These are phyloP conservation scores for Ennomos erosarius DNA, from an alignment of 2,888 invertebrate genomes.

Conservation along the genomic window DNA sequence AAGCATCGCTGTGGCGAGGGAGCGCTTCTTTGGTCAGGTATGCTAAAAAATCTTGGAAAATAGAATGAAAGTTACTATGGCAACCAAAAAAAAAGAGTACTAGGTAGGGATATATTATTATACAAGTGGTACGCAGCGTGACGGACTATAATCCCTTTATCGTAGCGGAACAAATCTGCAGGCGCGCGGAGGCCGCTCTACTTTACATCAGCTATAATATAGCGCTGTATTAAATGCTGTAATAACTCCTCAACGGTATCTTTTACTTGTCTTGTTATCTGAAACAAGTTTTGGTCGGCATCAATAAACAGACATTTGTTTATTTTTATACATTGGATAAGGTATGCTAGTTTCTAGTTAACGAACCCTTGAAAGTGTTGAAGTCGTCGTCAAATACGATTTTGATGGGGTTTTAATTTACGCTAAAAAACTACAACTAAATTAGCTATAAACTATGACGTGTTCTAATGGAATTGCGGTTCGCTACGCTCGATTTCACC, in stretches of 20 bases:
- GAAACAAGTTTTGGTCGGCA: slow-evolving; percentile 28
- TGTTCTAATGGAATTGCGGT: slow-evolving; percentile 7
- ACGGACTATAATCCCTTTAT: slow-evolving; percentile 76
- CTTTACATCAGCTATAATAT: slow-evolving; percentile 62
- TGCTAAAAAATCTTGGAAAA: slow-evolving; percentile 29
- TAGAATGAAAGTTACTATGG: slow-evolving; percentile 46
- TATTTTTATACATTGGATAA: slow-evolving; percentile 35
- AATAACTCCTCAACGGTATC: slow-evolving; percentile 62
- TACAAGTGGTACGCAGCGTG: slow-evolving; percentile 54
- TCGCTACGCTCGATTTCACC: slow-evolving; percentile 30
- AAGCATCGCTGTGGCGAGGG: slow-evolving; percentile 75
- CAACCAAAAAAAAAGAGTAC: slow-evolving; percentile 54
- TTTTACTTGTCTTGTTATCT: slow-evolving; percentile 54
- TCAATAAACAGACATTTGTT: slow-evolving; percentile 62
- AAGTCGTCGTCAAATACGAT: no score
- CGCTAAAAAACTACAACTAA: no score
- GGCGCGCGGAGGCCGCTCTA: slow-evolving; percentile 62
- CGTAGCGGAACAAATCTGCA: slow-evolving; percentile 70
- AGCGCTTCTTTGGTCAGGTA: slow-evolving; percentile 81
- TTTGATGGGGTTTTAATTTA: no score
- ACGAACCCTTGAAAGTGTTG: slow-evolving; percentile 8
- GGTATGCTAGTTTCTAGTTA: slow-evolving; percentile 1
- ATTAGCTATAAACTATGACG: no score
- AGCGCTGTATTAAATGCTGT: slow-evolving; percentile 51
- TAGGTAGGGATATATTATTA: neutral